Percentiles rank a stretch among this genome's conserved stretches.
These are phyloP conservation scores for Caradrina clavipalpis DNA, from an alignment of 2,888 invertebrate genomes.

Conservation along the genomic window DNA sequence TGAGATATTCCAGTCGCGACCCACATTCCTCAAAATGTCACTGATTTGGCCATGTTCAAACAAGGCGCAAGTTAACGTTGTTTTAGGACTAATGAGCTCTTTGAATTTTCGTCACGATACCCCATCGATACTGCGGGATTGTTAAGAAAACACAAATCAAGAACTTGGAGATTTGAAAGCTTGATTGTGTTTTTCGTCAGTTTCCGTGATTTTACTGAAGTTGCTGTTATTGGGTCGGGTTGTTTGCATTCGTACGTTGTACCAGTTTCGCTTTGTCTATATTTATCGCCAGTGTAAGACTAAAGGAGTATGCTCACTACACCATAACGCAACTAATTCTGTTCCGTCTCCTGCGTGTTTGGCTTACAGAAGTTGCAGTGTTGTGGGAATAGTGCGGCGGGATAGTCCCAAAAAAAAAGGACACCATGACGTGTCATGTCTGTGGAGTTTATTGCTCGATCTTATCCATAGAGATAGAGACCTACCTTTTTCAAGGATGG, in stretches of 20 bases:
- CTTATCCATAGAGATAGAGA: too few species aligned
- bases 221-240: conserved; percentile 18
- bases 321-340: too few species aligned
- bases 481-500: too few species aligned
- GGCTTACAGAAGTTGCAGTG: too few species aligned
- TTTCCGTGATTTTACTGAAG: conserved; percentile 45
- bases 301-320: too few species aligned
- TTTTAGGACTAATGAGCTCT: conserved; percentile 85
- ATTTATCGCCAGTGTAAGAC: neutral
- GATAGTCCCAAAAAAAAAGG: too few species aligned
- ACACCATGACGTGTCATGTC: too few species aligned
- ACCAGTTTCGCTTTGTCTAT: neutral
- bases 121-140: conserved; percentile 63
- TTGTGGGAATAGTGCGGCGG: too few species aligned
- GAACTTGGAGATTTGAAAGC: conserved; percentile 49
- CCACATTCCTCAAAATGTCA: conserved; percentile 59
- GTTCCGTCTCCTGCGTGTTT: too few species aligned
- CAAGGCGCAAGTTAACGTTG: conserved; percentile 81
- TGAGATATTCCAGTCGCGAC: conserved; percentile 38
- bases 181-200: conserved; percentile 56
- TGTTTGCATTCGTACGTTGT: conserved; percentile 28
- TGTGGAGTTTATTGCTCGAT: too few species aligned
- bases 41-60: conserved; percentile 78
- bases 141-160: conserved; percentile 63
- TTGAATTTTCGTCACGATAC: conserved; percentile 77